Base-by-base conservation (phyloP, 1,140 invertebrate species). In the Gonioctena quinquepunctata region DNA sequence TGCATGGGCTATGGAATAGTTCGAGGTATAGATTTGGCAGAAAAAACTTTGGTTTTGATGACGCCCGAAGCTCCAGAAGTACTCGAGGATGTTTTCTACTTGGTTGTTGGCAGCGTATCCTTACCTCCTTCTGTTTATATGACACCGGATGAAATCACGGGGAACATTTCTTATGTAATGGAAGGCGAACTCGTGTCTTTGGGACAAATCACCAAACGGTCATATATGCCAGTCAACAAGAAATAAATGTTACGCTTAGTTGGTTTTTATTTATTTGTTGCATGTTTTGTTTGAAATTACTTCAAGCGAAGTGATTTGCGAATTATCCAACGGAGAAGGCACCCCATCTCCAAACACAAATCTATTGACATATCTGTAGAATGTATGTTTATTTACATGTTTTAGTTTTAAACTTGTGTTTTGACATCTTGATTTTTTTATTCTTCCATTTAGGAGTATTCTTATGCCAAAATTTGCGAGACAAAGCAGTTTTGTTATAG, bases 61-160 rank as follows among this genome's bases (percentile, higher is more conserved):
- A 81, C 81, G 19, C 79, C 81, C 13, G 66, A 74, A 25, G 21
- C 66, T 8, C 2, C 66, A 52, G 52, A 73, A 21, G 60, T 48
- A 16, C 66, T 83, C 23, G 66, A 82, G 23, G 65, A 72, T 3
- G 77, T 81, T 13, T 71, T 57, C 23, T 67, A 79, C 73, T 64
- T 81, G n/a, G 50, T 80, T 2, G 33, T 79, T 0, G n/a, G 71
- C 7, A 74, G 75, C 7, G 72, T 81, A n/a, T 68, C 63, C 49
- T 63, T 79, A 59, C 81, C 81, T 16, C 76, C 77, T 3, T 71
- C 80, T n/a, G 42, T 83, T 18, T 76, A 80, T 48, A 79, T 82
- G 77, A 69, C 70, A 3, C 52, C 71, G 5, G 69, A 75, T 52
- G 66, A 68, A 33, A 70, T 78, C 11, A 25, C 56, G 8, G 77